A percentile compares a stretch with the other conserved stretches of the same genome.
Conservation (phyloP, 2,797 vertebrate genomes). For the Neoniphon sammara region DNA sequence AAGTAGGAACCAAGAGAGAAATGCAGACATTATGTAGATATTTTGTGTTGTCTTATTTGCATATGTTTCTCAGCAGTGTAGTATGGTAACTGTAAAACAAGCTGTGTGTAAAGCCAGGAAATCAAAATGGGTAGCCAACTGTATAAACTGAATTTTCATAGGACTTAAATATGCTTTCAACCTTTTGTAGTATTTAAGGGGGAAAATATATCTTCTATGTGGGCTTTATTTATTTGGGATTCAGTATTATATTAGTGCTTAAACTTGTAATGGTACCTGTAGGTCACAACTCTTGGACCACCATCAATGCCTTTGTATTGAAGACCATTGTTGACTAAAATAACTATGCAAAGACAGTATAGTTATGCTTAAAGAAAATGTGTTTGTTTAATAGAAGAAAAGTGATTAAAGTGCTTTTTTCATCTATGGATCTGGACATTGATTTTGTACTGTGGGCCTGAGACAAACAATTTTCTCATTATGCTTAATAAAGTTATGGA, state of each 20-base stretch:
- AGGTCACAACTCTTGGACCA: constrained; percentile 52
- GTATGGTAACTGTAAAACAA: constrained; percentile 26
- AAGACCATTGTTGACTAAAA: constrained; percentile 50
- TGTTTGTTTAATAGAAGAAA: constrained; percentile 30
- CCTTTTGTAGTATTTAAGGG: constrained; percentile 63
- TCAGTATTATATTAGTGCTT: constrained; percentile 35
- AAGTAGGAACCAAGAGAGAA: constrained; percentile 29
- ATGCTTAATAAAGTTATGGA: background rate
- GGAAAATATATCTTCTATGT: constrained; percentile 45
- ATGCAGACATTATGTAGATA: constrained; percentile 21
- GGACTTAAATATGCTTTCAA: constrained; percentile 27
- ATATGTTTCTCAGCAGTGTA: constrained; percentile 28
- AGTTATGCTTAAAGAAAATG: constrained; percentile 31
- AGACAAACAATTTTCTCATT: background rate
- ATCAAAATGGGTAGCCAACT: constrained; percentile 31
- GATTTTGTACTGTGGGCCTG: background rate
- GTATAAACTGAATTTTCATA: constrained; percentile 20
- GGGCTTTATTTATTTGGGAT: constrained; percentile 75
- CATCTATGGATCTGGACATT: background rate
- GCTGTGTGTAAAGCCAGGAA: constrained; percentile 20
- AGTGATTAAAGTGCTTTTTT: constrained; percentile 53
- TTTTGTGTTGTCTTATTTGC: constrained; percentile 17
- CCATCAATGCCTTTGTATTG: constrained; percentile 58
- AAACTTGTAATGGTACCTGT: constrained; percentile 50
- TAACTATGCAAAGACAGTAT: constrained; percentile 56